Evolutionary conservation across 2,113 vertebrate species (phyloP), one percentile per base, ranked within the genome.

Genomic region (Thomomys bottae): DNA sequence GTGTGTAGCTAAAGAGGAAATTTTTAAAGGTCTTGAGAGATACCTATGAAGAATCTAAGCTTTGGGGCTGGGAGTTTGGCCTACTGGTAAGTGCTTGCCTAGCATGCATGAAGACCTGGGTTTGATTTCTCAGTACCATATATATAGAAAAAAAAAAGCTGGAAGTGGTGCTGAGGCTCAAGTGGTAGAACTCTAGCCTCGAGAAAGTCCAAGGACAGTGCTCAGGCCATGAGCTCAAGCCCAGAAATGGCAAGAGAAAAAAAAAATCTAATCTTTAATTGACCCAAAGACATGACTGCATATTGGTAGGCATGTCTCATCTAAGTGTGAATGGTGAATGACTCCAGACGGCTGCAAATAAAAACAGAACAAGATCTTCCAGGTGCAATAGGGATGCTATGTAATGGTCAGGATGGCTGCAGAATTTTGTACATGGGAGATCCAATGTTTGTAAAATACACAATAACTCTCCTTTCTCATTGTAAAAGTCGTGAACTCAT

Each of bases 341-440:
- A 78, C 84, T 87, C n/a, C 28, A 71, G 79, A n/a, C 4, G 79
- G 88, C 32, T 89, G 67, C 36, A 88, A 83, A 61, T 24, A 42
- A 95, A 7, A 40, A 15, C 18, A 77, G 21, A 89, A 21, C 42
- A n/a, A 70, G 61, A 77, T 70, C 71, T 90, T 67, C 63, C 94
- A 45, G 70, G 9, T 70, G 42, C 87, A 59, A 3, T 83, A 42
- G 78, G 75, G 79, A 18, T 17, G 92, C 26, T 49, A 67, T 42
- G 68, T 70, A 75, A 59, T 71, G 54, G 57, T 78, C 20, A 78
- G 72, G 54, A 28, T 68, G 8, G 36, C 18, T 59, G 49, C 10
- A 20, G 11, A 59, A 32, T 88, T 87, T 67, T 67, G 9, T 72
- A 77, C 30, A 77, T 6, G 30, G 30, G 40, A 82, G 54, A 4